phyloP scores from a whole-genome alignment of 1,140 invertebrate species.

The Drosophila kohkoa region DNA sequence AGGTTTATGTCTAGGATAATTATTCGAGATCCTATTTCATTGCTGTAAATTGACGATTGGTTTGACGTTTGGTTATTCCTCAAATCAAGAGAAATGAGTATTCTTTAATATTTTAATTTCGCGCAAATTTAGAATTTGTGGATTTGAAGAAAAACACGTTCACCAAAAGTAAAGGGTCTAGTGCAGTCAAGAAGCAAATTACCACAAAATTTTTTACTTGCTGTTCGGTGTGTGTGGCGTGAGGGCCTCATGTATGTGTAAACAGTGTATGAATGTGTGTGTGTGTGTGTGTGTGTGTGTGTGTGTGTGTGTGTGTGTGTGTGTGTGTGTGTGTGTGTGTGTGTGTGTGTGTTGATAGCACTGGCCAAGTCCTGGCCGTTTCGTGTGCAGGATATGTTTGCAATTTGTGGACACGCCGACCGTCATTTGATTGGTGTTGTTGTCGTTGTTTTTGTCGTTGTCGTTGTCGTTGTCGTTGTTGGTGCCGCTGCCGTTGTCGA shows the following conservation, averaged over 20 bases:
- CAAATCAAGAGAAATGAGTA: too few relatives aligned
- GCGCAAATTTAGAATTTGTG: too few relatives aligned
- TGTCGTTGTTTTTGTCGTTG: slow-evolving; percentile 26
- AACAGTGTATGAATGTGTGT: slow-evolving; percentile 23
- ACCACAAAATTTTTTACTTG: not conserved
- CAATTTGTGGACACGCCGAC: slow-evolving; percentile 82
- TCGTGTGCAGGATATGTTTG: slow-evolving; percentile 82
- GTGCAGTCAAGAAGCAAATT: not conserved
- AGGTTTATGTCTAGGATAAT: too few relatives aligned
- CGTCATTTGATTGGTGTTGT: slow-evolving; percentile 71
- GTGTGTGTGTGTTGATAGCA: slow-evolving; percentile 52
- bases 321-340: slow-evolving; percentile 41
- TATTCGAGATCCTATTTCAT: too few relatives aligned
- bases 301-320: slow-evolving; percentile 40
- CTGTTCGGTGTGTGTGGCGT: not conserved
- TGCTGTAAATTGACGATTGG: too few relatives aligned
- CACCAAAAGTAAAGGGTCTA: not conserved
- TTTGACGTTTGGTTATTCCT: too few relatives aligned
- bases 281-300: slow-evolving; percentile 48
- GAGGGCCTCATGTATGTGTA: not conserved
- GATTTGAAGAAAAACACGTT: too few relatives aligned
- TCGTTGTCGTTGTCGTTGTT: slow-evolving; percentile 25
- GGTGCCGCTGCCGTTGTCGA: slow-evolving; percentile 44
- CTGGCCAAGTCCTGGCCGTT: slow-evolving; percentile 56
- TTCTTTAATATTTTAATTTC: too few relatives aligned